Evolutionary conservation across 2,888 invertebrate genomes (phyloP).

Genomic region (Metellina segmentata): DNA sequence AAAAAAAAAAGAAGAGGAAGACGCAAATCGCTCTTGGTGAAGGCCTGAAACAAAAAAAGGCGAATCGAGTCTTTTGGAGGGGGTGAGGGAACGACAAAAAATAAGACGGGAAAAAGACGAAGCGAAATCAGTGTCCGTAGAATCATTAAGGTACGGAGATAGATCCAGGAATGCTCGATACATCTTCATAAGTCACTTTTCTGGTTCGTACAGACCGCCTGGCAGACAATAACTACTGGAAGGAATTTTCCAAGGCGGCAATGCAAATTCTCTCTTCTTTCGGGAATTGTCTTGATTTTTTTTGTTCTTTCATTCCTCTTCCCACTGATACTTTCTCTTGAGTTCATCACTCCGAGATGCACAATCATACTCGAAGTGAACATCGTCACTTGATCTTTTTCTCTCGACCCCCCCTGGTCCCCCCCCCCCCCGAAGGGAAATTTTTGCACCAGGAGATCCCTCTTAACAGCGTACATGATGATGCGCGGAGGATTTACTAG

Average conservation of each 20-base stretch:
- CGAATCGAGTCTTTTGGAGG: neutral
- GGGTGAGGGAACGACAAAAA: slow-evolving; percentile 5
- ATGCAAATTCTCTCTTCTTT: slow-evolving; percentile 57
- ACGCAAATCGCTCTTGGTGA: slow-evolving; percentile 54
- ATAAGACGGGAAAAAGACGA: slow-evolving; percentile 21
- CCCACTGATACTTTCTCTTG: slow-evolving; percentile 64
- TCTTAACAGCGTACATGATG: slow-evolving; percentile 74
- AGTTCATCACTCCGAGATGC: slow-evolving; percentile 73
- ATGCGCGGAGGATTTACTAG: slow-evolving; percentile 66
- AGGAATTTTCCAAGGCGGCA: slow-evolving; percentile 46
- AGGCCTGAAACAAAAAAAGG: slow-evolving; percentile 18
- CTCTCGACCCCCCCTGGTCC: neutral
- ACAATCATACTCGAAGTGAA: slow-evolving; percentile 70
- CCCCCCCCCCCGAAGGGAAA: slow-evolving; percentile 34
- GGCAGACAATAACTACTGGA: slow-evolving; percentile 72
- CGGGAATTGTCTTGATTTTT: slow-evolving; percentile 26
- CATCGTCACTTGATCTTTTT: slow-evolving; percentile 73
- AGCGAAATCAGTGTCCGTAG: slow-evolving; percentile 70
- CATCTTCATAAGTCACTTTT: slow-evolving; percentile 76
- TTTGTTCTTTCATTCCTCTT: slow-evolving; percentile 15
- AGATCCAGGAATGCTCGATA: slow-evolving; percentile 47
- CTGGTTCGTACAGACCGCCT: slow-evolving; percentile 69
- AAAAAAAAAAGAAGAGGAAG: slow-evolving; percentile 21
- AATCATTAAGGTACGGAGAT: slow-evolving; percentile 65
- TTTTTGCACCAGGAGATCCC: slow-evolving; percentile 52